Base-by-base conservation (phyloP, 2,888 invertebrate species). In the Minunthozetes semirufus region DNA sequence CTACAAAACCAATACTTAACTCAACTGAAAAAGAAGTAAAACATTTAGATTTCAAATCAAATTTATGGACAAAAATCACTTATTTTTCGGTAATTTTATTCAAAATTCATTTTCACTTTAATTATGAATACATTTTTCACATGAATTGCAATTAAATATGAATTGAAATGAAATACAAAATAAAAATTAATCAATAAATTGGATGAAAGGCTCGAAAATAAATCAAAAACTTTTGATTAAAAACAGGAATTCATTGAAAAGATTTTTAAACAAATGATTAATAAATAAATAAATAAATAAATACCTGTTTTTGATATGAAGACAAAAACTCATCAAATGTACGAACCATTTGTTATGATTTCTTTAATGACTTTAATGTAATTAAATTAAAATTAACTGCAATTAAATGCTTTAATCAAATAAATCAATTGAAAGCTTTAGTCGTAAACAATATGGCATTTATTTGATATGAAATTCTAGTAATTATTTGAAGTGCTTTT, bases 241-340 rank as follows among this genome's bases (percentile, higher is more conserved):
- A 19, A 71, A 33, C 33, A 33, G 8, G 8, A 33, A 42, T 9
- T 42, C 5, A 42, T 42, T 42, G 8, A 25, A 68, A 38, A 48
- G 42, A 68, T 33, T 11, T 68, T 68, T 8, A 42, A 27, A 27
- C 38, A 17, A 9, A 68, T 27, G 33, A 46, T 71, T 63, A 61
- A 61, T 29, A 8, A 29, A 61, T 29, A 46, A 27, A 29, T 27
- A 8, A 33, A 61, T 13, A 61, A 42, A 27, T 68, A 68, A 68
- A 68, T 76, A 80, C 80, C 77, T 80, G 93, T 83, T 92, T 92
- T 83, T 94, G 93, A 86, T 94, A 94, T 92, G 94, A 80, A 73
- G 78, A 77, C 59, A 81, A 78, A 13, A 80, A 79, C 56, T 78
- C 77, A 72, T 78, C 79, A 38, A 42, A 73, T 73, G 42, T 6